Base-by-base conservation (phyloP, 2,888 invertebrate species). In the Escarpia spicata region DNA sequence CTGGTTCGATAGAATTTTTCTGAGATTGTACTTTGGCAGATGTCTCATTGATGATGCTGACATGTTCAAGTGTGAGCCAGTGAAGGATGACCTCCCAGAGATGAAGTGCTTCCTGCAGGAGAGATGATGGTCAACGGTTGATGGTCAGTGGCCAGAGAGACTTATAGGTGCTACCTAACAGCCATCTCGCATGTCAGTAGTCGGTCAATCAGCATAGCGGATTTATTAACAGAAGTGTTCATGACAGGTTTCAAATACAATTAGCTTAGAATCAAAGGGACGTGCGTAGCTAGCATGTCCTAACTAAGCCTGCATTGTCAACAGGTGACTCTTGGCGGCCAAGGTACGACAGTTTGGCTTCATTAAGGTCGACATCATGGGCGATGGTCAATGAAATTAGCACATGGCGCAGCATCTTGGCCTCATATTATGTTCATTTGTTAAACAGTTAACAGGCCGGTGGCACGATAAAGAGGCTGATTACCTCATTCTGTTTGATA, bases 201-300 rank as follows among this genome's bases (percentile, higher is more conserved):
- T 3, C 75, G 26, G 75, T 75, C 75, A 75, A 75, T 75, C 75
- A 75, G 75, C 2, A 3, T 26, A 75, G 75, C 4, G 75, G 75
- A 75, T 75, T 75, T 75, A 75, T 75, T 75, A 26, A 75, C 75
- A 26, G 75, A 75, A 75, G 75, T 75, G 75, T 75, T 75, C n/a
- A n/a, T 75, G 75, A 75, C 75, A 75, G 75, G 75, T 26, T n/a
- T 15, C 75, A 75, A 75, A 26, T 6, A 75, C 75, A 75, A 75
- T 75, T 75, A 75, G 75, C 75, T n/a, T 26, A 6, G 75, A 75
- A 75, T 75, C 75, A 75, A 75, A 75, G 75, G 75, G n/a, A 15
- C 19, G 75, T 26, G n/a, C 26, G 26, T 75, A 26, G 75, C n/a
- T 75, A 4, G 19, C 75, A 75, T 75, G 75, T 75, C 75, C 52